Evolutionary conservation across 2,113 vertebrate genomes (phyloP).

Genomic region (Perca flavescens): DNA sequence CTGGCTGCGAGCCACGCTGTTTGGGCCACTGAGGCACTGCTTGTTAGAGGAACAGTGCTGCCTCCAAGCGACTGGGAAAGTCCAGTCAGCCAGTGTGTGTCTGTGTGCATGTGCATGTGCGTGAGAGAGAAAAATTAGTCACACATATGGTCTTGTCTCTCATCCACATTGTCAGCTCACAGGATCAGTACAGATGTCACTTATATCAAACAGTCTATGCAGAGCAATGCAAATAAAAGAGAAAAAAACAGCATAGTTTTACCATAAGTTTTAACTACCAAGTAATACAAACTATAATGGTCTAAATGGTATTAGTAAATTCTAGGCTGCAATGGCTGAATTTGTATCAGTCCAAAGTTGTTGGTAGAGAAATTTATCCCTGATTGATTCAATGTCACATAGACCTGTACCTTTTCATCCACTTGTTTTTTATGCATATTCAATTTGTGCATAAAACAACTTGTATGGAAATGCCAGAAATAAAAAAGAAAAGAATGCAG

Average conservation of each 20-base stretch:
- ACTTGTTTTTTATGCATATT: not conserved
- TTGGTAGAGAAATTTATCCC: not conserved
- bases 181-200: constrained; percentile 7
- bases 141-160: constrained; percentile 12
- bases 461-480: too few relatives aligned
- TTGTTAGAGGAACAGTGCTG: constrained; percentile 60
- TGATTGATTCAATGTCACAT: not conserved
- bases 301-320: not conserved
- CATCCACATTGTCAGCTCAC: not conserved
- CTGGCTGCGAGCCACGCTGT: constrained; percentile 38
- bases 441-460: not conserved
- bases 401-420: too few relatives aligned
- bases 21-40: constrained; percentile 32
- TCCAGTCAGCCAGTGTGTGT: constrained; percentile 20
- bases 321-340: not conserved
- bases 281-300: not conserved
- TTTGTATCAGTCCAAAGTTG: not conserved
- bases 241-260: not conserved
- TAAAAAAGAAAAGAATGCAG: not conserved
- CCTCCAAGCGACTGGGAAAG: constrained; percentile 65
- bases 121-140: constrained; percentile 7
- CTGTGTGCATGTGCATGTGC: constrained; percentile 12
- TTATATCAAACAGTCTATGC: not conserved
- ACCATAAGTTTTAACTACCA: not conserved
- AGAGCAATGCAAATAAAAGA: not conserved